Evolutionary conservation across 2,797 vertebrate species (phyloP).

Genomic region (Bothrops alternatus): DNA sequence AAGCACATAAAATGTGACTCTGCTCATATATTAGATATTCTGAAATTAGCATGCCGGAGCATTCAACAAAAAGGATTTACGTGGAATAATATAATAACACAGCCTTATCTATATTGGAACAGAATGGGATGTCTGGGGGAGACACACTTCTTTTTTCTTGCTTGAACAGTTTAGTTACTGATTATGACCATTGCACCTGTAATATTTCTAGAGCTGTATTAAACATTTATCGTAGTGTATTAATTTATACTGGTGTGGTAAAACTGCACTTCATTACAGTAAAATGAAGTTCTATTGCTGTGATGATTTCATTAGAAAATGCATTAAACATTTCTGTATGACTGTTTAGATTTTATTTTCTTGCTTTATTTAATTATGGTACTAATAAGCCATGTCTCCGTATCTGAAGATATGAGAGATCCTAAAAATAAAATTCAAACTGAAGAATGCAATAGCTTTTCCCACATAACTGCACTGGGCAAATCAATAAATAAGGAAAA

Average conservation of each 20-base stretch:
- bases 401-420: neutral
- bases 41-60: slow-evolving; percentile 56
- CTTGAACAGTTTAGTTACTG: slow-evolving; percentile 69
- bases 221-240: slow-evolving; percentile 82
- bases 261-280: slow-evolving; percentile 85
- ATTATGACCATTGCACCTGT: slow-evolving; percentile 78
- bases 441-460: neutral
- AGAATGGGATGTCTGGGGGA: slow-evolving; percentile 45
- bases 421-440: neutral
- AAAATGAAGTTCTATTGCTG: slow-evolving; percentile 77
- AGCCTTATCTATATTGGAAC: slow-evolving; percentile 64
- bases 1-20: slow-evolving; percentile 36
- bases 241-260: slow-evolving; percentile 87
- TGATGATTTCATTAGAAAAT: slow-evolving; percentile 82
- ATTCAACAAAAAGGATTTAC: slow-evolving; percentile 40
- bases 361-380: neutral
- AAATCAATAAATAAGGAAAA: neutral
- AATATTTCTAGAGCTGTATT: slow-evolving; percentile 84
- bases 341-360: slow-evolving; percentile 62
- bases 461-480: neutral
- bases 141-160: slow-evolving; percentile 64
- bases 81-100: slow-evolving; percentile 27
- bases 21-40: slow-evolving; percentile 23
- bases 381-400: neutral
- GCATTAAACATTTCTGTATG: slow-evolving; percentile 74